A percentile compares a stretch with the other conserved stretches of the same genome.
These are phyloP conservation scores for Elgonia sp. DNA, from an alignment of 2,888 invertebrate genomes.

Conservation along the genomic window DNA sequence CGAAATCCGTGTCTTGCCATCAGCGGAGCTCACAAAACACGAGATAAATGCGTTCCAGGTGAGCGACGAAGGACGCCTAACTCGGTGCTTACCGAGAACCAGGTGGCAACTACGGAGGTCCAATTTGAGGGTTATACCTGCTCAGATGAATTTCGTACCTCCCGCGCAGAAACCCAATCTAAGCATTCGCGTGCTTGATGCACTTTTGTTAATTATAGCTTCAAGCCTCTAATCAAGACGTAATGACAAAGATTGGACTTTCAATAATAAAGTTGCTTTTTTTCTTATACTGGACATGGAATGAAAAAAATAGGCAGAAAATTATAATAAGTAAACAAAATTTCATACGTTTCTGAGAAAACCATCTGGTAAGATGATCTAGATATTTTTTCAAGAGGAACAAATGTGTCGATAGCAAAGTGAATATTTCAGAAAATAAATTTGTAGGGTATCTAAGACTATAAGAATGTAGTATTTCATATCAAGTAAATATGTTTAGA, in stretches of 20 bases:
- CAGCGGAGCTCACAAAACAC: conserved; percentile 37
- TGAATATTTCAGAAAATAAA: too few species aligned
- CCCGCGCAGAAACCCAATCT: conserved; percentile 37
- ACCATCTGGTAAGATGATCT: too few species aligned
- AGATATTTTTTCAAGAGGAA: too few species aligned
- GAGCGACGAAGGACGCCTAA: conserved; percentile 42
- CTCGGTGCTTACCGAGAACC: conserved; percentile 55
- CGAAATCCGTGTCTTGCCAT: conserved; percentile 65
- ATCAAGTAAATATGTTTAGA: too few species aligned
- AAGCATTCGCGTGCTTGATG: conserved; percentile 34
- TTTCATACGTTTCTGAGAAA: background rate
- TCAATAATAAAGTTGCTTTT: background rate
- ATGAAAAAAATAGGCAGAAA: too few species aligned
- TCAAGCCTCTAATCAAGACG: conserved; percentile 36
- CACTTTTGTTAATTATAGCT: conserved; percentile 56
- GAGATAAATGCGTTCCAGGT: conserved; percentile 62
- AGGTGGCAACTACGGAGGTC: conserved; percentile 72
- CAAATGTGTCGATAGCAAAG: too few species aligned
- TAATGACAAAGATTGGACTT: conserved; percentile 33
- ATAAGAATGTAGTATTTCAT: too few species aligned
- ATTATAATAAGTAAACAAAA: too few species aligned
- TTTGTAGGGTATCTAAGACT: too few species aligned
- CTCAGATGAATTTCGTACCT: conserved; percentile 49
- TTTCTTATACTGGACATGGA: too few species aligned
- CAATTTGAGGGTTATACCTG: conserved; percentile 57